A percentile compares a stretch with the other conserved stretches of the same genome.
Conservation (phyloP, 1,140 invertebrate species). For the Bombus confusus region DNA sequence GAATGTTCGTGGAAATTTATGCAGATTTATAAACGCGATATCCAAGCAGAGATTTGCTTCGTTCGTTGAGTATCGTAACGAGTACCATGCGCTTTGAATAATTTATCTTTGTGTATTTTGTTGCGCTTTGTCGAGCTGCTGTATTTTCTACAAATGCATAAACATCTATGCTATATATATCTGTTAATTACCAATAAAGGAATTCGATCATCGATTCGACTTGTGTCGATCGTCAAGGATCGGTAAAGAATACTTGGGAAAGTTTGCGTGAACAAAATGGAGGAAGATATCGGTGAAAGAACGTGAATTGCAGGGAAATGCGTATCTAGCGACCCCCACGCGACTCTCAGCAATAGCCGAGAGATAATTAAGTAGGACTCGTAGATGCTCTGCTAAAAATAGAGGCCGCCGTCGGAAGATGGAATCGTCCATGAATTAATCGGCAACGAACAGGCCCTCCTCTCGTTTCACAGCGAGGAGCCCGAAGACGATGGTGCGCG, state of each 20-base stretch:
- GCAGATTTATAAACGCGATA: no score
- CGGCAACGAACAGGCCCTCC: neutral
- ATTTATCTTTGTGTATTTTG: no score
- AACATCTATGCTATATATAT: neutral
- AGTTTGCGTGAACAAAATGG: no score
- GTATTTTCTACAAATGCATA: no score
- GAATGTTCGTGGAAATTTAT: no score
- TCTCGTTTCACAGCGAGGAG: neutral
- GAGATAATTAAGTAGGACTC: conserved; percentile 47
- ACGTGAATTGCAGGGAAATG: neutral
- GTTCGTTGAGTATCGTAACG: no score
- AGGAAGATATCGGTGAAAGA: neutral
- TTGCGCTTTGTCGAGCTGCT: neutral
- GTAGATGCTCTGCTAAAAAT: conserved; percentile 46
- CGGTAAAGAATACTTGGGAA: no score
- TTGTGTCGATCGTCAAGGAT: neutral
- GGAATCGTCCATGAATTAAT: conserved; percentile 32
- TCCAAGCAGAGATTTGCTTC: no score
- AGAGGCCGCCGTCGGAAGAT: conserved; percentile 1
- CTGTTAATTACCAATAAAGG: neutral
- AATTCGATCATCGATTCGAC: neutral
- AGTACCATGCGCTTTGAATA: no score
- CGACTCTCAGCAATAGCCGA: conserved; percentile 7
- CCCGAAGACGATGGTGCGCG: neutral
- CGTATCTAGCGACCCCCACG: conserved; percentile 1